Evolutionary conservation across 1,140 invertebrate genomes (phyloP).

Genomic region (Bursaphelenchus mucronatus): DNA sequence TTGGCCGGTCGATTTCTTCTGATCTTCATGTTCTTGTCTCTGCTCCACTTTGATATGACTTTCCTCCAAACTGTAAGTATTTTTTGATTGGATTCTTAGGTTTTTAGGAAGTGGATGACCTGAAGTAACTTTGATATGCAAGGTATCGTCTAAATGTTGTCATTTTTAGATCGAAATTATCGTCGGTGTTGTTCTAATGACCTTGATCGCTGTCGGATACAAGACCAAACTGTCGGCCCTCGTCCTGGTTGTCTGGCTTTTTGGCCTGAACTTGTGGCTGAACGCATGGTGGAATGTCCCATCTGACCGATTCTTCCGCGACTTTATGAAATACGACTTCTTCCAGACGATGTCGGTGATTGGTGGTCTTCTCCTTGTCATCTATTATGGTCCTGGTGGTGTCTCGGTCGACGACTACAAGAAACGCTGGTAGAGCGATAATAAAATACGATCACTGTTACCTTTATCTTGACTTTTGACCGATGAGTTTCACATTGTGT

Average conservation of each 20-base stretch:
- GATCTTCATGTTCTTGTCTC: constrained; percentile 96
- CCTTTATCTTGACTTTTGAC: too few species aligned
- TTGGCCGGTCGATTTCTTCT: constrained; percentile 87
- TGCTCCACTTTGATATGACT: constrained; percentile 85
- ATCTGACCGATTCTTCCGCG: constrained; percentile 84
- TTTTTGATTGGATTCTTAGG: constrained; percentile 20
- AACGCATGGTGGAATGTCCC: constrained; percentile 97
- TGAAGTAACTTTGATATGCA: background rate
- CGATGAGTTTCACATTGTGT: too few species aligned
- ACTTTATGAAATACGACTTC: constrained; percentile 99
- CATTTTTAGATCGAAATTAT: constrained; percentile 76
- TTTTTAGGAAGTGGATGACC: background rate
- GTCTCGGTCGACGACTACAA: constrained; percentile 99
- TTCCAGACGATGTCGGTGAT: constrained; percentile 82
- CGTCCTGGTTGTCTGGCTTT: constrained; percentile 82
- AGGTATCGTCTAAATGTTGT: too few species aligned
- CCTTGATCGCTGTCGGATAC: constrained; percentile 90
- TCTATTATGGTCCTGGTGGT: constrained; percentile 91
- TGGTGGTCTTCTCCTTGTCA: constrained; percentile 96
- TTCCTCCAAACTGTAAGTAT: constrained; percentile 70
- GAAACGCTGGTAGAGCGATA: constrained; percentile 78
- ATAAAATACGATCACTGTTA: too few species aligned
- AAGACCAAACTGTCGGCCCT: constrained; percentile 97
- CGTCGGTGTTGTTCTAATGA: constrained; percentile 86
- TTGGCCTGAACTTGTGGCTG: constrained; percentile 86